phyloP scores from a whole-genome alignment of 2,797 vertebrate genomes.

The Hoplostethus mediterraneus region DNA sequence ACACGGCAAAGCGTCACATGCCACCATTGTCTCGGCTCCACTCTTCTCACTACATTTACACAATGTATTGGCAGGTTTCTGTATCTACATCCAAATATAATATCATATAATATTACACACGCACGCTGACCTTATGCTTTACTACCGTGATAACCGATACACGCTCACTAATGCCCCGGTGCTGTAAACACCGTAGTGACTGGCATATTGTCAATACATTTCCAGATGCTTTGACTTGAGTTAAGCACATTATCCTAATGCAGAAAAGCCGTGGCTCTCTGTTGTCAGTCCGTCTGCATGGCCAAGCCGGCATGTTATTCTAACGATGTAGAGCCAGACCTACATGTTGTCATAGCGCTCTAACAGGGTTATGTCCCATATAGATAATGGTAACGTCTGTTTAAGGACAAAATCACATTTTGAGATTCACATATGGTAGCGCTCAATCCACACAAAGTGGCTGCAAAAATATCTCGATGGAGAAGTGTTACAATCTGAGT shows the following conservation, averaged over 20 bases:
- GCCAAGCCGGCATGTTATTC: slow-evolving; percentile 35
- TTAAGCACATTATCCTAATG: slow-evolving; percentile 52
- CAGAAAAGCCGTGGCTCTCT: slow-evolving; percentile 30
- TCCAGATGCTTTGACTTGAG: slow-evolving; percentile 53
- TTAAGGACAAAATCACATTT: slow-evolving; percentile 34
- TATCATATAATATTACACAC: slow-evolving; percentile 12
- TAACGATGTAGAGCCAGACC: slow-evolving; percentile 24
- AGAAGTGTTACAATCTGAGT: slow-evolving; percentile 16
- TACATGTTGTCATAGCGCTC: slow-evolving; percentile 37
- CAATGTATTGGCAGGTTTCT: neutral
- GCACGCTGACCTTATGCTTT: slow-evolving; percentile 14
- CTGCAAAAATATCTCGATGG: slow-evolving; percentile 16
- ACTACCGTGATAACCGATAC: slow-evolving; percentile 32
- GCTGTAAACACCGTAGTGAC: slow-evolving; percentile 17
- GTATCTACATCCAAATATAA: slow-evolving; percentile 1
- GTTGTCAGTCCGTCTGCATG: slow-evolving; percentile 51
- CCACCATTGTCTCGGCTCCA: neutral
- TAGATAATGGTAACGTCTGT: slow-evolving; percentile 52
- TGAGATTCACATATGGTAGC: slow-evolving; percentile 19
- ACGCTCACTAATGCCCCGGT: slow-evolving; percentile 16
- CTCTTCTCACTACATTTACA: neutral
- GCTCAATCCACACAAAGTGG: slow-evolving; percentile 16
- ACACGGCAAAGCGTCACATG: slow-evolving; percentile 14
- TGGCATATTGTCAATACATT: slow-evolving; percentile 36
- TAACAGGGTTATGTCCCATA: slow-evolving; percentile 59